These are phyloP conservation scores for Torymus aiolomorphi DNA, from an alignment of 2,888 invertebrate species.

Conservation along the genomic window DNA sequence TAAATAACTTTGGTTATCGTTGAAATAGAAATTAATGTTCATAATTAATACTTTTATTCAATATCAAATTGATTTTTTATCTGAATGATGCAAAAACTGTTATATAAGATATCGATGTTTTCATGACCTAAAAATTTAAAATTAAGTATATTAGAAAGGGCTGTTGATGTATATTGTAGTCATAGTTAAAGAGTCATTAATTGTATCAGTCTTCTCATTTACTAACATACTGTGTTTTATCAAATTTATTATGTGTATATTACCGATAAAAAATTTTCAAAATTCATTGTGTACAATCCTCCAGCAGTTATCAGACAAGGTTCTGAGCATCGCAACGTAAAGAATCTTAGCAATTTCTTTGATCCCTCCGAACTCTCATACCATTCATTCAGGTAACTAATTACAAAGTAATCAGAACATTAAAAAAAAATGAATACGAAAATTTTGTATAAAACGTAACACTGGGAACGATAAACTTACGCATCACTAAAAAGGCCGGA, in stretches of 20 bases:
- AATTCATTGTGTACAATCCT: background rate
- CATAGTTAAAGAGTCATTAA: no score
- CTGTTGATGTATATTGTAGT: no score
- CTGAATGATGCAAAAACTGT: background rate
- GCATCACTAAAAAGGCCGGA: constrained; percentile 2
- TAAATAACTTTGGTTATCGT: no score
- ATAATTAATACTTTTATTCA: no score
- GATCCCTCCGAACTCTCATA: background rate
- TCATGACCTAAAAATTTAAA: background rate
- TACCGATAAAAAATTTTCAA: background rate
- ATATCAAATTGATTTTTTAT: background rate
- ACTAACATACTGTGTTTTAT: background rate
- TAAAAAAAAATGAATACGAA: no score
- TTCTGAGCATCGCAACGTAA: background rate
- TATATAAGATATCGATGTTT: constrained; percentile 2
- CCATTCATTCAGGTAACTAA: constrained; percentile 9
- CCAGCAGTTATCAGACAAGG: background rate
- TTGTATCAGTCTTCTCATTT: background rate
- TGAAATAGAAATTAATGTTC: no score
- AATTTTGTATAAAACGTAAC: no score
- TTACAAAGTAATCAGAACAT: no score
- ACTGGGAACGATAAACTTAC: background rate
- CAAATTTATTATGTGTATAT: background rate
- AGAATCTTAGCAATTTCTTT: background rate
- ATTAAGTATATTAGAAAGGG: background rate